Conservation (phyloP, 2,888 invertebrate species). For the Odontocolon sp. region DNA sequence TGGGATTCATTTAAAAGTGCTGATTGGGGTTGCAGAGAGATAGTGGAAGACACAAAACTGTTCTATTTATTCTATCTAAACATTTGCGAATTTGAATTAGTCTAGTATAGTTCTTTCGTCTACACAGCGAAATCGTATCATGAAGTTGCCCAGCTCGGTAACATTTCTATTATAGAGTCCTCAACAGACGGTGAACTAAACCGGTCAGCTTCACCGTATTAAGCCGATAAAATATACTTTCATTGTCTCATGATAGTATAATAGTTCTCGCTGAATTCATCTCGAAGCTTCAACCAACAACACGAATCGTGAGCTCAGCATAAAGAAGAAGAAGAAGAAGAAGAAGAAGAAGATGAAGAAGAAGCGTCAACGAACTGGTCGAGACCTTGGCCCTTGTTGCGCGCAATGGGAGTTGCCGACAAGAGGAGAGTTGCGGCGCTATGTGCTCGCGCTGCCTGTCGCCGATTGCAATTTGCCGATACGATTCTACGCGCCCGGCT, state of each 20-base stretch:
- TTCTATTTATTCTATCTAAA: no score
- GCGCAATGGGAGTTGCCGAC: conserved; percentile 47
- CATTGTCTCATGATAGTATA: conserved; percentile 25
- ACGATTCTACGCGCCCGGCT: conserved; percentile 75
- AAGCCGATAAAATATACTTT: neutral
- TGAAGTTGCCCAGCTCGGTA: no score
- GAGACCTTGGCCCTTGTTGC: conserved; percentile 57
- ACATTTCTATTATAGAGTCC: no score
- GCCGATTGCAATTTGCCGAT: conserved; percentile 79
- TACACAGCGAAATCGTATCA: no score
- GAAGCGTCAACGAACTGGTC: conserved; percentile 59
- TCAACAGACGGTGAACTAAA: no score
- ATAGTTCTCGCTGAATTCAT: conserved; percentile 27
- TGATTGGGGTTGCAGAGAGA: no score
- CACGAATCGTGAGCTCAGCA: conserved; percentile 24
- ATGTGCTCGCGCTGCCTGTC: conserved; percentile 68
- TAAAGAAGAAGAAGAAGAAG: neutral
- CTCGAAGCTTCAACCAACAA: conserved; percentile 13
- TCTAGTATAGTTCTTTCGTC: no score
- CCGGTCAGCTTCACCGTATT: no score
- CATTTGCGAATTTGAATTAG: no score
- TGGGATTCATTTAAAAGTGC: no score
- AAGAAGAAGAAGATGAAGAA: neutral
- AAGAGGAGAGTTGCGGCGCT: conserved; percentile 28
- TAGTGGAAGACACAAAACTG: no score